A percentile compares a stretch with the other conserved stretches of the same genome.
Evolutionary conservation across 2,113 vertebrate species (phyloP).

Genomic region (Brachionichthys hirsutus): DNA sequence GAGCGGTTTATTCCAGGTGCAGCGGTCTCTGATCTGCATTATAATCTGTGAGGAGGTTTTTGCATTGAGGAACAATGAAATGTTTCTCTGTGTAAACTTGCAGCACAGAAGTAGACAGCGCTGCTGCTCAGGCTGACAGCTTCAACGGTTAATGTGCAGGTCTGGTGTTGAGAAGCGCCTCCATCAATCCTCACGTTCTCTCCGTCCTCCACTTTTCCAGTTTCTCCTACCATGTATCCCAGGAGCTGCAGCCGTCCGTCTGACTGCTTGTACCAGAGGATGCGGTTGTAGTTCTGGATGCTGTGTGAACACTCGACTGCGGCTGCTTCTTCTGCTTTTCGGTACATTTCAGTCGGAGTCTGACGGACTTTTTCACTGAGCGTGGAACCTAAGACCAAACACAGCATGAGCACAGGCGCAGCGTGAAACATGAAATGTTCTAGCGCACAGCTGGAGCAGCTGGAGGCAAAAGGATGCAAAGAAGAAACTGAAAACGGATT

Average conservation of each 20-base stretch:
- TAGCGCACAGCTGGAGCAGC: no score
- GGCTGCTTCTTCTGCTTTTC: conserved; percentile 30
- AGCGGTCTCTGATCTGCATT: no score
- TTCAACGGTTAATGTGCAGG: no score
- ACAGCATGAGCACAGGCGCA: no score
- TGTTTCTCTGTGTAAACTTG: conserved; percentile 20
- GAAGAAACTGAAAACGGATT: no score
- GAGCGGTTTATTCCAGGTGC: no score
- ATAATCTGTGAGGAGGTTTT: background rate
- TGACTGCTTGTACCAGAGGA: conserved; percentile 64
- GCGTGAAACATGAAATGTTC: no score
- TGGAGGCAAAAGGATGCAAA: no score
- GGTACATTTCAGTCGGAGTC: conserved; percentile 39
- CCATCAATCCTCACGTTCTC: no score
- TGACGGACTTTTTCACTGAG: conserved; percentile 9
- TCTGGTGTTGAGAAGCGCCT: no score
- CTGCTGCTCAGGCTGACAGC: no score
- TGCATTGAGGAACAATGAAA: background rate
- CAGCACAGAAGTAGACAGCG: conserved; percentile 29
- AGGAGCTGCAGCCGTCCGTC: conserved; percentile 24
- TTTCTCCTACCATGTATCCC: conserved; percentile 23
- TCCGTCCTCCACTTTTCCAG: no score
- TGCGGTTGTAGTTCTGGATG: fast-evolving
- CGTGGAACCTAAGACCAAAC: conserved; percentile 29
- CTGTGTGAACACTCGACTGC: conserved; percentile 57